Evolutionary conservation across 2,888 invertebrate genomes (phyloP), one percentile per base, ranked within the genome.

Genomic region (Catocala sponsa): DNA sequence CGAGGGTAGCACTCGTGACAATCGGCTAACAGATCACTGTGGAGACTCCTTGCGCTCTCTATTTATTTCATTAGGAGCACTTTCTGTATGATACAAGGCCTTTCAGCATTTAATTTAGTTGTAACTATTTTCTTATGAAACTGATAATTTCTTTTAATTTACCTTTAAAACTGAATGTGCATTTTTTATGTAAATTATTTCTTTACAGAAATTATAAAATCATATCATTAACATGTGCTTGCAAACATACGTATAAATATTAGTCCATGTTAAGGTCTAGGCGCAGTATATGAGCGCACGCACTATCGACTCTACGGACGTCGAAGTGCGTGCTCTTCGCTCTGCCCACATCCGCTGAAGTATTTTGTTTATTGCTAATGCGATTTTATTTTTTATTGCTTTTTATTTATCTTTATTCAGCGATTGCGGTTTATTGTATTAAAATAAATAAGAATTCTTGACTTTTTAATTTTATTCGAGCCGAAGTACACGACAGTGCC

Each of bases 351-450:
- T 94, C 93, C 94, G 93, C 90, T 94, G 93, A 93, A 94, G 94
- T 94, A 94, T 94, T 94, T 94, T 94, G 94, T 94, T 94, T 94
- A 94, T 94, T 93, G 94, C 94, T 94, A 94, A 94, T 94, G 94
- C 93, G 91, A 93, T 91, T 94, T 94, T 93, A 94, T 94, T 94
- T 94, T 94, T 94, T 94, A 94, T 94, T 93, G 89, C 91, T 88
- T 94, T 94, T 94, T 94, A 94, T 94, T 94, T 94, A 94, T 94
- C 94, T 94, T 94, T 94, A 94, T 94, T 94, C 94, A 93, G 90
- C 93, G 94, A 93, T 94, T 94, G 94, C 94, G 91, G 94, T 94
- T 94, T 94, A 94, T 94, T 94, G 94, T 94, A 94, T 94, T 94
- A 94, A 94, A 94, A 94, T 94, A 94, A 94, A 94, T 93, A 94